Evolutionary conservation across 2,113 vertebrate genomes (phyloP), one percentile per base, ranked within the genome.

Genomic region (Verasper variegatus): DNA sequence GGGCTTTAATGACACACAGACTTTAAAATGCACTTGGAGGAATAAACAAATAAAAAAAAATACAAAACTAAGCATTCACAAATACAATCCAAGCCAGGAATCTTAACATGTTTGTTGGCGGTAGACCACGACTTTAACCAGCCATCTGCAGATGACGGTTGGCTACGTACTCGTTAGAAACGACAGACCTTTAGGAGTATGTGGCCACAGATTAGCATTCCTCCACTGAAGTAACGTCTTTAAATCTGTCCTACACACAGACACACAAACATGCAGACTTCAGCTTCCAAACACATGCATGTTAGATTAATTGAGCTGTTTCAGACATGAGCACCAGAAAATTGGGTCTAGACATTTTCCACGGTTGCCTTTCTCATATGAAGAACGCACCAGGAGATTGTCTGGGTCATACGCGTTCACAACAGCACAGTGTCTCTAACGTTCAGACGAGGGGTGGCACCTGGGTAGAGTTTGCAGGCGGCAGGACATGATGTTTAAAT

Each of bases 111-210:
- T 77, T 47, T 63, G 17, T 45, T 56, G 65, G 24, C n/a, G 42
- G 13, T 47, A 15, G 59, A 81, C 78, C 68, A 17, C 49, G 7
- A 62, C 12, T 40, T 68, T 49, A 71, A 54, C 12, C 31, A 71
- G 49, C 9, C 63, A 31, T 45, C 61, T 23, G 21, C 55, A 67
- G 20, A 61, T 57, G 54, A 55, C 69, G 24, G 9, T 60, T 67
- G 56, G 64, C 35, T 57, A 12, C 3, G 8, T 58, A 26, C 27
- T 17, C 17, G 3, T 62, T 59, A 73, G 21, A 82, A 62, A 81
- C 71, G 35, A 51, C 80, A 78, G 35, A 64, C 68, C 47, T 89
- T 83, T 76, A 75, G 11, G 20, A 74, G 65, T 65, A 54, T 80
- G 57, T 62, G 69, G 65, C 71, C 70, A 49, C 58, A 52, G 9